Conservation (phyloP, 2,888 invertebrate species). For the Coelinius sp. region DNA sequence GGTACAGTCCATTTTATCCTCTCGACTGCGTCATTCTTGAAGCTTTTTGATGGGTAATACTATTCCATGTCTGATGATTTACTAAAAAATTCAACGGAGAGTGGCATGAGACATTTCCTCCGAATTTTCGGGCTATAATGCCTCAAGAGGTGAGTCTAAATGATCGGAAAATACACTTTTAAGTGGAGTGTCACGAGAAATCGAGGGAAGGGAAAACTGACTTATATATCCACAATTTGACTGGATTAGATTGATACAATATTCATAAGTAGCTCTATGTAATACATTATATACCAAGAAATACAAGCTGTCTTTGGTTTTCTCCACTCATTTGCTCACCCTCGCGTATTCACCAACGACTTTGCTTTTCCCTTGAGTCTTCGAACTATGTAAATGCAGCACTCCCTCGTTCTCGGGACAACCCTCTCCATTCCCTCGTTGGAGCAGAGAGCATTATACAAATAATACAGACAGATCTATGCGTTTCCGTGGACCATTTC, state of each 20-base stretch:
- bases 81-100: conserved; percentile 1
- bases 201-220: conserved; percentile 43
- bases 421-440: conserved; percentile 46
- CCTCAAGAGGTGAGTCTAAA: conserved; percentile 22
- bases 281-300: conserved; percentile 33
- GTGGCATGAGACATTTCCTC: not conserved
- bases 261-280: conserved; percentile 61
- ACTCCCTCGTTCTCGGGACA: conserved; percentile 44
- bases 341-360: conserved; percentile 41
- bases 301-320: conserved; percentile 45
- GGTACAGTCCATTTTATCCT: conserved; percentile 3
- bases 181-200: not conserved
- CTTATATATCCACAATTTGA: conserved; percentile 66
- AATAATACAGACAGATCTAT: conserved; percentile 39
- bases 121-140: not conserved
- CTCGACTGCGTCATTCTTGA: not conserved
- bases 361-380: conserved; percentile 44
- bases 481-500: conserved; percentile 2
- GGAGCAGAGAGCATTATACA: conserved; percentile 47
- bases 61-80: not conserved
- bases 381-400: conserved; percentile 56
- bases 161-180: conserved; percentile 30
- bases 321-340: conserved; percentile 41
- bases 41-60: too few relatives aligned
- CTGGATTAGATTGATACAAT: conserved; percentile 67